These are phyloP conservation scores for Gerosis bhagava DNA, from an alignment of 2,888 invertebrate species.

Conservation along the genomic window DNA sequence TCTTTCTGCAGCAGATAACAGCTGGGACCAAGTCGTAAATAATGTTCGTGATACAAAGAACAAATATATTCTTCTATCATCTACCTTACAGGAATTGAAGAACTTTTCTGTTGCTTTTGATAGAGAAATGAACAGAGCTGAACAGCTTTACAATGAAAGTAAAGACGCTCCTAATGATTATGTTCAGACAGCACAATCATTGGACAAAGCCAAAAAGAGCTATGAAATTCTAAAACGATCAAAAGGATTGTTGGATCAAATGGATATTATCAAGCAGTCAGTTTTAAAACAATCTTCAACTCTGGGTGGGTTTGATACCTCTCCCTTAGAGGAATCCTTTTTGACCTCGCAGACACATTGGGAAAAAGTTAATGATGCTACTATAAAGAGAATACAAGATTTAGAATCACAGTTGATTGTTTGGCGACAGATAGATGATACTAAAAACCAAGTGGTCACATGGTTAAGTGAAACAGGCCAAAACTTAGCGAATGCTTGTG, in stretches of 20 bases:
- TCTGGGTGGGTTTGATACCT: slow-evolving; percentile 85
- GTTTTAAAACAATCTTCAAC: slow-evolving; percentile 87
- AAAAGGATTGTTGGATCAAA: slow-evolving; percentile 88
- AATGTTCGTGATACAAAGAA: slow-evolving; percentile 88
- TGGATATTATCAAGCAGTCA: slow-evolving; percentile 89
- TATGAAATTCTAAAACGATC: slow-evolving; percentile 89
- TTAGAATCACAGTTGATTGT: slow-evolving; percentile 95
- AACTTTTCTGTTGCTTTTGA: slow-evolving; percentile 88
- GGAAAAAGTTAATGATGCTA: slow-evolving; percentile 87
- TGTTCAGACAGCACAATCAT: slow-evolving; percentile 86
- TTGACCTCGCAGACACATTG: slow-evolving; percentile 85
- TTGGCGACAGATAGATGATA: slow-evolving; percentile 95
- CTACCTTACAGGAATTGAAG: slow-evolving; percentile 88
- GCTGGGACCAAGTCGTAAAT: slow-evolving; percentile 91
- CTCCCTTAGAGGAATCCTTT: slow-evolving; percentile 83
- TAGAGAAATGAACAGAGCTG: slow-evolving; percentile 86
- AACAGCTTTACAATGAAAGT: slow-evolving; percentile 84
- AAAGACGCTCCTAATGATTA: slow-evolving; percentile 88
- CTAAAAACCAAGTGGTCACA: slow-evolving; percentile 90
- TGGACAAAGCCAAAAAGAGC: slow-evolving; percentile 89
- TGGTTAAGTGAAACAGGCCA: slow-evolving; percentile 94
- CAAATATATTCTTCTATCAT: slow-evolving; percentile 87
- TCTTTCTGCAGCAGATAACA: slow-evolving; percentile 88
- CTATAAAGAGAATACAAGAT: slow-evolving; percentile 88
- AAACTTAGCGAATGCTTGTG: slow-evolving; percentile 88